Evolutionary conservation across 2,888 invertebrate species (phyloP).

Genomic region (Molorchus minor): DNA sequence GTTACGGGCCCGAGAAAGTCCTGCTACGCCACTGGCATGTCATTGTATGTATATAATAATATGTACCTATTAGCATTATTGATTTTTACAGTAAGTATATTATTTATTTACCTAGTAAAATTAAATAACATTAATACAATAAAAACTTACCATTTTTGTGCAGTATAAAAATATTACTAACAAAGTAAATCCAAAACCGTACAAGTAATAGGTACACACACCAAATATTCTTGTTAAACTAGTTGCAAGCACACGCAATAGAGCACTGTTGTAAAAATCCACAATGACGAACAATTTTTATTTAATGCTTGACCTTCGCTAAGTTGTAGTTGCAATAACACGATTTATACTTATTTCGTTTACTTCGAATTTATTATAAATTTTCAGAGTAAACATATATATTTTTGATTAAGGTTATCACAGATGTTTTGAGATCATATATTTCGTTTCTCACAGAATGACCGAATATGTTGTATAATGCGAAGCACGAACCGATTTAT

Average conservation of each 20-base stretch:
- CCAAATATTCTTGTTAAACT: conserved; percentile 4
- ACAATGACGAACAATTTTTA: conserved; percentile 25
- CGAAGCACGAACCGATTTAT: background rate
- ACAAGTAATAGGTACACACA: background rate
- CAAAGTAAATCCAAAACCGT: background rate
- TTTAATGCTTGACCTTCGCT: conserved; percentile 19
- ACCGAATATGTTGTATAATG: background rate
- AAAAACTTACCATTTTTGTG: background rate
- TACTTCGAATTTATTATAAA: background rate
- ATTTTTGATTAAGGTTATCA: background rate
- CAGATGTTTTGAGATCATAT: background rate
- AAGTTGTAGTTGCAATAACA: background rate
- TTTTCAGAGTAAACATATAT: background rate
- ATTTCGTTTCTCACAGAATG: background rate
- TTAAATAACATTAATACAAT: background rate
- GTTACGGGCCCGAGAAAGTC: too few species aligned
- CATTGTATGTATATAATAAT: background rate
- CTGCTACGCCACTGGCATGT: too few species aligned
- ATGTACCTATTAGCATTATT: background rate
- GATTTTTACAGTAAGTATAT: background rate
- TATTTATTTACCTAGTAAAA: background rate
- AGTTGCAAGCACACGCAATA: conserved; percentile 5
- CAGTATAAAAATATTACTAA: background rate
- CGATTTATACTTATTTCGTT: background rate
- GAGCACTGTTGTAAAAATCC: conserved; percentile 13